Conservation (phyloP, 2,113 vertebrate genomes). For the Platycercus adscitus region DNA sequence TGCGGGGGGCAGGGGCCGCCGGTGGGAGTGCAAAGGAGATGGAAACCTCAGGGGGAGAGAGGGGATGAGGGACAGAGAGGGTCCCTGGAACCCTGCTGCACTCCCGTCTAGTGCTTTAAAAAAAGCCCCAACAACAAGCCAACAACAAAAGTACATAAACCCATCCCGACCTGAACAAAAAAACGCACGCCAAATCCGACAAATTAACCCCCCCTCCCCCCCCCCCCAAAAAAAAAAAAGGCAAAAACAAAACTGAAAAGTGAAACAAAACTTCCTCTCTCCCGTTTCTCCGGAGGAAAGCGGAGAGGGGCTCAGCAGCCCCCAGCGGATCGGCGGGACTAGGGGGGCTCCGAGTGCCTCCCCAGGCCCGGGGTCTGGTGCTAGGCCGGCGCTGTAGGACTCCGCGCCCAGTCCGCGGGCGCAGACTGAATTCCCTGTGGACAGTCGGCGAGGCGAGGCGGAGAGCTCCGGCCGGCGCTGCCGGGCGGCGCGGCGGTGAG, state of each 20-base stretch:
- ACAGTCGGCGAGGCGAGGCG: neutral
- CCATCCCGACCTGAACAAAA: neutral
- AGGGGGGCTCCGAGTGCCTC: too few relatives aligned
- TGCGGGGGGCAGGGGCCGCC: neutral
- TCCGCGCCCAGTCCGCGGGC: accelerated
- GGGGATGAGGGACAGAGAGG: too few relatives aligned
- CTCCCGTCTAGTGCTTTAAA: neutral
- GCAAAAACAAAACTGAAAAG: neutral
- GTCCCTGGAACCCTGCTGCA: accelerated
- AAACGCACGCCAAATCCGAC: neutral
- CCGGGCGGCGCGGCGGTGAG: too few relatives aligned
- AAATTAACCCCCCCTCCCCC: neutral
- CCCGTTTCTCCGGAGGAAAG: neutral
- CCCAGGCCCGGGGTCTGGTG: neutral
- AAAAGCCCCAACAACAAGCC: neutral
- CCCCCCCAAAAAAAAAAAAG: too few relatives aligned
- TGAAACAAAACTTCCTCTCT: neutral
- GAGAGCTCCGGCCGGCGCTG: neutral
- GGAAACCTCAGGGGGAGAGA: accelerated
- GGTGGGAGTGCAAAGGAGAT: neutral
- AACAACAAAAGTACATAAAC: neutral
- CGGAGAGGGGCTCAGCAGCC: neutral
- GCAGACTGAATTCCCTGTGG: accelerated
- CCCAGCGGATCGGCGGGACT: neutral
- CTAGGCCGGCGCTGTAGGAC: neutral